Evolutionary conservation across 2,888 invertebrate genomes (phyloP).

Genomic region (Pilophorus perplexus): DNA sequence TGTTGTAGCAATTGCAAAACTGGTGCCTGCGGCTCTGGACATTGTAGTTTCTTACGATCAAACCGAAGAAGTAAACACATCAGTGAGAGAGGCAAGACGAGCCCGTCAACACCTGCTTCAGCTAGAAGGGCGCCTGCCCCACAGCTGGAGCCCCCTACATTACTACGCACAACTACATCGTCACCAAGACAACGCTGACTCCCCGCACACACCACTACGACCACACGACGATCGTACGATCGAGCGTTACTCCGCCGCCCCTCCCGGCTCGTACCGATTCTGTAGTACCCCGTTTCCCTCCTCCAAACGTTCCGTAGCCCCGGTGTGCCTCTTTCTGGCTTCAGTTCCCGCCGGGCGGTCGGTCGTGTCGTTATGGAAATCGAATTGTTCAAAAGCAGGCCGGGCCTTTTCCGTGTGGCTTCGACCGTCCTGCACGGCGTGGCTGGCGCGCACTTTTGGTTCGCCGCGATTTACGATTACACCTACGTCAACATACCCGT

Average conservation of each 20-base stretch:
- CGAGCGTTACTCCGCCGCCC: neutral
- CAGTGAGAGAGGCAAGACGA: too few species aligned
- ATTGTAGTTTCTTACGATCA: too few species aligned
- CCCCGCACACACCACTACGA: neutral
- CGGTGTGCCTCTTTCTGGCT: too few species aligned
- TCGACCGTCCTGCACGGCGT: constrained; percentile 57
- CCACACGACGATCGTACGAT: neutral
- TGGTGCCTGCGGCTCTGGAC: too few species aligned
- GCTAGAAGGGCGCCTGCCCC: too few species aligned
- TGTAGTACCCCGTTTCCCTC: neutral
- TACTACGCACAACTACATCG: too few species aligned
- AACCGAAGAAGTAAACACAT: too few species aligned
- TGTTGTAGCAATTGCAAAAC: too few species aligned
- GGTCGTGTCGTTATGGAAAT: constrained; percentile 36
- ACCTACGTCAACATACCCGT: constrained; percentile 62
- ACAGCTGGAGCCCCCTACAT: too few species aligned
- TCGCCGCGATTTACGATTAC: constrained; percentile 69
- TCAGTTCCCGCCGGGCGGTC: neutral
- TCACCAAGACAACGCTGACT: too few species aligned
- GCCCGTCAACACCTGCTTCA: too few species aligned
- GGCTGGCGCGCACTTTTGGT: constrained; percentile 65
- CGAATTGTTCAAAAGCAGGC: constrained; percentile 11
- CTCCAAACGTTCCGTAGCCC: too few species aligned
- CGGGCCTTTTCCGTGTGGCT: constrained; percentile 41
- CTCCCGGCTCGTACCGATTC: neutral